Conservation (phyloP, 2,797 vertebrate species). For the Crocodylus rhombifer region DNA sequence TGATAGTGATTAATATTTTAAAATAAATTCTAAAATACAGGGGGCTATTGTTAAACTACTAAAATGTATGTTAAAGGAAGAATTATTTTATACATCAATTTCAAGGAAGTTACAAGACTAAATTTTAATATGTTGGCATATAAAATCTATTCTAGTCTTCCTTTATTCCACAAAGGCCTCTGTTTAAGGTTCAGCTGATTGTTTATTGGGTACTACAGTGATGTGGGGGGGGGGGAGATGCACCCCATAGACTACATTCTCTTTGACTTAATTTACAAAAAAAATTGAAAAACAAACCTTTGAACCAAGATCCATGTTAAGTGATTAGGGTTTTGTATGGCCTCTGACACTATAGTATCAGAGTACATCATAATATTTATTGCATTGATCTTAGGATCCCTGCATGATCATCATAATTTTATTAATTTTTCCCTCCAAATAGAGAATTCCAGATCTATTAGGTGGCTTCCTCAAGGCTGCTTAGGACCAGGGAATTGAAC, state of each 20-base stretch:
- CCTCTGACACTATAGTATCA: neutral
- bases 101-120: neutral
- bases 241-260: neutral
- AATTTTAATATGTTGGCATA: neutral
- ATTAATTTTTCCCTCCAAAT: neutral
- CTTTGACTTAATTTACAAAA: neutral
- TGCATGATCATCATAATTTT: neutral
- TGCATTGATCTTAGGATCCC: neutral
- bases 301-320: neutral
- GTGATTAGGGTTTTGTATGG: neutral
- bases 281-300: neutral
- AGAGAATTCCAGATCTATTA: neutral
- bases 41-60: neutral
- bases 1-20: neutral
- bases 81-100: neutral
- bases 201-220: neutral
- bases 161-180: neutral
- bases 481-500: neutral
- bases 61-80: neutral
- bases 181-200: fast-evolving
- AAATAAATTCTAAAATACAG: neutral
- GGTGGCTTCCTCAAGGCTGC: neutral
- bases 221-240: neutral
- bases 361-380: neutral
- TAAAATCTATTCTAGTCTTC: neutral